Percentiles rank a stretch among this genome's conserved stretches.
Conservation (phyloP, 2,888 invertebrate genomes). For the Sepioteuthis lessoniana region DNA sequence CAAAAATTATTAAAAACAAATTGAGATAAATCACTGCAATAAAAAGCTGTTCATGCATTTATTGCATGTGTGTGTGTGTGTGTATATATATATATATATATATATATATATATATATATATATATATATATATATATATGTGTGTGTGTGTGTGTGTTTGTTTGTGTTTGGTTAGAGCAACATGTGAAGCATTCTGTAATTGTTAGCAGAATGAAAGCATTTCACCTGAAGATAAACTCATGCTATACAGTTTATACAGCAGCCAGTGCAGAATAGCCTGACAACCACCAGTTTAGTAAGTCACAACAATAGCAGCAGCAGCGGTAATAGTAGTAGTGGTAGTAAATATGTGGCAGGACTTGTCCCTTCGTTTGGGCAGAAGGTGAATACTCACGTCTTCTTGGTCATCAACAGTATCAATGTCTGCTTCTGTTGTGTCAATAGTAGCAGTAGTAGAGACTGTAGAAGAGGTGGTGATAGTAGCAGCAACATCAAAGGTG, state of each 20-base stretch:
- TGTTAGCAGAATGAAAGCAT: constrained; percentile 33
- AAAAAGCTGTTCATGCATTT: background rate
- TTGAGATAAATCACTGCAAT: background rate
- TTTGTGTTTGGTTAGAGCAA: background rate
- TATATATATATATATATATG: background rate
- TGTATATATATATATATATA: too few species aligned
- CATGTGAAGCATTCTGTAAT: background rate
- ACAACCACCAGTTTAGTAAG: constrained; percentile 46
- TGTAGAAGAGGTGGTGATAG: background rate
- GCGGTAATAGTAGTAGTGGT: background rate
- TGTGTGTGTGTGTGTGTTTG: background rate
- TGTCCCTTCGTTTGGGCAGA: background rate
- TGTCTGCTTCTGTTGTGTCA: background rate
- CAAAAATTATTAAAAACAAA: background rate
- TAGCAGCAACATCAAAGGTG: constrained; percentile 34
- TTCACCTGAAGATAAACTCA: background rate
- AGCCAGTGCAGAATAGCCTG: background rate
- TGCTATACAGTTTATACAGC: background rate
- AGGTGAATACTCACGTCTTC: constrained; percentile 44
- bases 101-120: too few species aligned
- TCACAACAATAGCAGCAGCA: constrained; percentile 37
- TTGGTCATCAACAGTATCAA: background rate
- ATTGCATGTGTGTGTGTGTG: background rate
- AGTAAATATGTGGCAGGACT: background rate
- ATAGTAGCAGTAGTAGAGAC: background rate